Base-by-base conservation (phyloP, 2,888 invertebrate species). In the Norana najaformis region DNA sequence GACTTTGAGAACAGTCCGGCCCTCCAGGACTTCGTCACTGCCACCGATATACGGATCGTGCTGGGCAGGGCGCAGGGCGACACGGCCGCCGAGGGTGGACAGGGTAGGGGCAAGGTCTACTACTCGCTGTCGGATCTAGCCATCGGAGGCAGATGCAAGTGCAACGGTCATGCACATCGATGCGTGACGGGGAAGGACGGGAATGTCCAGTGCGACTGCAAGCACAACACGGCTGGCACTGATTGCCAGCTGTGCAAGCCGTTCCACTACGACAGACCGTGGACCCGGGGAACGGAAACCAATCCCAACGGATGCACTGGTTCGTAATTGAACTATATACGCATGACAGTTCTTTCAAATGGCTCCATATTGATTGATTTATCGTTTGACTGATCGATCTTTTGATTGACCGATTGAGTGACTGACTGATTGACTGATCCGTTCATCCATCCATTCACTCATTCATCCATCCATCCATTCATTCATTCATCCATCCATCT, bases 221-320 rank as follows among this genome's bases (percentile, higher is more conserved):
- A 97, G 95, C 99, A 99, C 96, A 99, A 99, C 96, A 99, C 99
- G 83, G 98, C 98, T 35, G 99, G 99, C 88, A 96, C 97, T 92
- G 99, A 99, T 96, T 99, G 99, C 96, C 99, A 99, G 96, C 96
- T 97, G 92, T 99, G 99, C 96, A 98, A 98, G 95, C 98, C 98
- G 91, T 99, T 99, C 96, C 98, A 98, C 96, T 98, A 98, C 95
- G 99, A 99, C 96, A 96, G 98, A 93, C 99, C 99, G 91, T 99
- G 99, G 99, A 98, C 98, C 92, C 96, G 99, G 93, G 99, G 99
- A 90, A 99, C 98, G 53, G 97, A 97, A 82, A 96, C 97, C 93
- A 98, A 98, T 94, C 98, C 99, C 94, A 98, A 99, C 96, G 98
- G 98, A 96, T 99, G 99, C 96, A 98, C 98, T 96, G 97, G 99